A percentile compares a stretch with the other conserved stretches of the same genome.
Conservation (phyloP, 2,888 invertebrate species). For the Protodeltote pygarga region DNA sequence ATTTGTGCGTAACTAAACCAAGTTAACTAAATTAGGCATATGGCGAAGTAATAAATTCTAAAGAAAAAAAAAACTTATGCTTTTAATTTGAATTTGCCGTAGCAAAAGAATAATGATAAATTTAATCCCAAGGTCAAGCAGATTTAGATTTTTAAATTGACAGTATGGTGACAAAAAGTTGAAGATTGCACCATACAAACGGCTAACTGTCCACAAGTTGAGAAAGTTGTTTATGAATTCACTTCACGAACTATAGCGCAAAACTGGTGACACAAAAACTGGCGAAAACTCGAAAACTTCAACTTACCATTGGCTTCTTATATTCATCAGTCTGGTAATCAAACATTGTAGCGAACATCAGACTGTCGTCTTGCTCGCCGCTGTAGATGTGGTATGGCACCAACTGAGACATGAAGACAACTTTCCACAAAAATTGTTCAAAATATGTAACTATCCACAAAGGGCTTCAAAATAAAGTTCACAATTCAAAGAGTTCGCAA, state of each 20-base stretch:
- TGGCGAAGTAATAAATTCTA: background rate
- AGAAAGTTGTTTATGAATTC: conserved; percentile 71
- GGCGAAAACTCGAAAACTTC: conserved; percentile 17
- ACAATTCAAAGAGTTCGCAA: conserved; percentile 63
- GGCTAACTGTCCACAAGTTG: conserved; percentile 45
- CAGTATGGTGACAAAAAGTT: conserved; percentile 13
- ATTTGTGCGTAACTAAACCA: conserved; percentile 8
- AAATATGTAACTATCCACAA: conserved; percentile 70
- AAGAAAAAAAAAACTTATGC: too few relatives aligned
- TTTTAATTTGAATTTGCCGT: too few relatives aligned
- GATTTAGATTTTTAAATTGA: conserved; percentile 8
- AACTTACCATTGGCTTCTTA: conserved; percentile 79
- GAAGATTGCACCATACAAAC: conserved; percentile 38
- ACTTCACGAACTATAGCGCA: conserved; percentile 47
- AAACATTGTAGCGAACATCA: conserved; percentile 86
- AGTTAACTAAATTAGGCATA: background rate
- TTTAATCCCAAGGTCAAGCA: conserved; percentile 27
- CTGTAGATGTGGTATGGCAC: conserved; percentile 85
- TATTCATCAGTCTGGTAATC: conserved; percentile 83
- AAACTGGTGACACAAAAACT: conserved; percentile 27
- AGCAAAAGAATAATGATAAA: background rate
- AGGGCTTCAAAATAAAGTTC: conserved; percentile 56
- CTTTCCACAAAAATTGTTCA: conserved; percentile 70
- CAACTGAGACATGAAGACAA: conserved; percentile 88
- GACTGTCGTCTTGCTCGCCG: conserved; percentile 85